These are phyloP conservation scores for Varanus komodoensis DNA, from an alignment of 2,113 vertebrate genomes.

Conservation along the genomic window DNA sequence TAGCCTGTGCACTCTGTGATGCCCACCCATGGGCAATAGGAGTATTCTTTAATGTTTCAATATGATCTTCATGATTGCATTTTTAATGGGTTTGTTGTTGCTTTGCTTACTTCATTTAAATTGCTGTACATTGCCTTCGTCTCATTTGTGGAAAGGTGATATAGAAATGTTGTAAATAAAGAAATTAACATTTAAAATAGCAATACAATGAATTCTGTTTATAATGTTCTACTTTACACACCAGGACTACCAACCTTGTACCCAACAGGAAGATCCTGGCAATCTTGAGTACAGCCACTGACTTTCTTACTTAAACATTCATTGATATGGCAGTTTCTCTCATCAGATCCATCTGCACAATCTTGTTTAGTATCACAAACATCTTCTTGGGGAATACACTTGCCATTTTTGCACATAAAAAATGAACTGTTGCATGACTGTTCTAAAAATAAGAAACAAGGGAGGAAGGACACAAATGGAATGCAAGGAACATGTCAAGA, in stretches of 20 bases:
- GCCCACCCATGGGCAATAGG: no score
- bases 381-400: slow-evolving; percentile 86
- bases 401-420: slow-evolving; percentile 98
- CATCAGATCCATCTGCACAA: slow-evolving; percentile 93
- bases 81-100: no score
- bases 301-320: slow-evolving; percentile 95
- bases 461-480: slow-evolving; percentile 57
- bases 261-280: slow-evolving; percentile 92
- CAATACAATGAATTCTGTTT: background rate
- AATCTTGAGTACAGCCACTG: slow-evolving; percentile 96
- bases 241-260: slow-evolving; percentile 88
- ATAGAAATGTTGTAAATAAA: background rate
- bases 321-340: slow-evolving; percentile 93
- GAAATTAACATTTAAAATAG: background rate
- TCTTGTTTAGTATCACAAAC: slow-evolving; percentile 92
- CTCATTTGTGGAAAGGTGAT: no score
- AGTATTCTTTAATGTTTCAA: no score
- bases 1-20: no score
- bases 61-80: no score
- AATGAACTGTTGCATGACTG: slow-evolving; percentile 97
- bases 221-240: slow-evolving; percentile 15
- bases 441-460: slow-evolving; percentile 82
- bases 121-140: no score
- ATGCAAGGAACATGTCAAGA: slow-evolving; percentile 51
- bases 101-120: no score